Conservation (phyloP, 2,888 invertebrate genomes). For the Luffia ferchaultella region DNA sequence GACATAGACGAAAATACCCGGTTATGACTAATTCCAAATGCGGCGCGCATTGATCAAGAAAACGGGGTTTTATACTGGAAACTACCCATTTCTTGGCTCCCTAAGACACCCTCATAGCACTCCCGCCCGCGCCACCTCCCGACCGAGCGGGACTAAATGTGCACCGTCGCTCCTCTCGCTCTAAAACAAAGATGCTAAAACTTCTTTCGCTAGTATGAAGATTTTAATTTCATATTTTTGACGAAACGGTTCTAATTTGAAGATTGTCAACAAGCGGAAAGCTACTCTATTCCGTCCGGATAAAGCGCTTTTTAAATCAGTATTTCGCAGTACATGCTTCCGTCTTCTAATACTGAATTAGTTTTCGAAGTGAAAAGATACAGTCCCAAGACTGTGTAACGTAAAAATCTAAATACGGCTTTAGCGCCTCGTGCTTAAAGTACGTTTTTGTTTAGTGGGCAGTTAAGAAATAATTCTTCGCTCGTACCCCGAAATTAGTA, state of each 20-base stretch:
- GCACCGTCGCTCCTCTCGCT: slow-evolving; percentile 54
- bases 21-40: slow-evolving; percentile 67
- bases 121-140: slow-evolving; percentile 23
- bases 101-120: slow-evolving; percentile 19
- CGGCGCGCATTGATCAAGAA: slow-evolving; percentile 64
- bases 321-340: slow-evolving; percentile 41
- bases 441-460: slow-evolving; percentile 26
- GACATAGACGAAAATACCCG: slow-evolving; percentile 64
- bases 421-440: slow-evolving; percentile 25
- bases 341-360: slow-evolving; percentile 63
- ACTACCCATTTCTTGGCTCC: slow-evolving; percentile 50
- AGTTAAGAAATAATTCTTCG: slow-evolving; percentile 64
- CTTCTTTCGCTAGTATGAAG: slow-evolving; percentile 68
- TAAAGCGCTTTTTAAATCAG: slow-evolving; percentile 20
- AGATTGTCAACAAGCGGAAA: slow-evolving; percentile 14
- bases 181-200: slow-evolving; percentile 68
- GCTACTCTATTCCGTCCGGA: slow-evolving; percentile 17
- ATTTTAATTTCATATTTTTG: slow-evolving; percentile 68
- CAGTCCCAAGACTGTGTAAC: slow-evolving; percentile 58
- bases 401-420: slow-evolving; percentile 24
- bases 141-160: slow-evolving; percentile 54
- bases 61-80: slow-evolving; percentile 62
- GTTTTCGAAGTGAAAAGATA: slow-evolving; percentile 67
- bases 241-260: slow-evolving; percentile 65
- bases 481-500: slow-evolving; percentile 67